Conservation (phyloP, 1,140 invertebrate species). For the Asbolus verrucosus region DNA sequence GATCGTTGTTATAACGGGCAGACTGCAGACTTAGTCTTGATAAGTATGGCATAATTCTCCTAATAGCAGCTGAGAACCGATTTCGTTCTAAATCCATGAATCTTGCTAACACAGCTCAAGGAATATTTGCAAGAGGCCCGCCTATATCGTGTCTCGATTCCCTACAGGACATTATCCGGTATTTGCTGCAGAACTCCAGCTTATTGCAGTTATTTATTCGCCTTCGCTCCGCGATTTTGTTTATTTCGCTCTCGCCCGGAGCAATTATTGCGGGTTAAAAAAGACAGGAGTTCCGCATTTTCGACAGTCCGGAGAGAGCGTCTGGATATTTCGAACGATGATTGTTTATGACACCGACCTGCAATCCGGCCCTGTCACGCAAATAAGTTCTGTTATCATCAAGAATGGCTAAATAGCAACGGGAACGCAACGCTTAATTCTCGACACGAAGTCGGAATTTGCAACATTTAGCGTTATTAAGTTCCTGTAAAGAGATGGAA, state of each 20-base stretch:
- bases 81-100: constrained; percentile 44
- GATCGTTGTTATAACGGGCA: constrained; percentile 41
- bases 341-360: constrained; percentile 28
- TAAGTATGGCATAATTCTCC: constrained; percentile 45
- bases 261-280: constrained; percentile 24
- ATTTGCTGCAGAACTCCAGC: constrained; percentile 44
- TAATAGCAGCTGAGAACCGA: constrained; percentile 43
- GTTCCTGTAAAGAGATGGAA: constrained; percentile 44
- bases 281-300: no score
- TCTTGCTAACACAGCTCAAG: constrained; percentile 42
- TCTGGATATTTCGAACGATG: constrained; percentile 41
- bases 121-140: constrained; percentile 50
- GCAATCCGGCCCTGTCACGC: constrained; percentile 9
- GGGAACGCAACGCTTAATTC: constrained; percentile 26
- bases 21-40: constrained; percentile 50
- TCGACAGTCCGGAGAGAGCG: constrained; percentile 18
- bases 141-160: constrained; percentile 49
- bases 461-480: constrained; percentile 44
- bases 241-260: constrained; percentile 2
- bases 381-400: constrained; percentile 44
- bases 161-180: constrained; percentile 47
- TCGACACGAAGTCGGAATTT: constrained; percentile 35
- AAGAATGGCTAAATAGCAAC: constrained; percentile 34
- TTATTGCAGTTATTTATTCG: constrained; percentile 45
- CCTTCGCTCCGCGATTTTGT: constrained; percentile 25